Evolutionary conservation across 2,888 invertebrate genomes (phyloP).

Genomic region (Hypolimnas misippus): DNA sequence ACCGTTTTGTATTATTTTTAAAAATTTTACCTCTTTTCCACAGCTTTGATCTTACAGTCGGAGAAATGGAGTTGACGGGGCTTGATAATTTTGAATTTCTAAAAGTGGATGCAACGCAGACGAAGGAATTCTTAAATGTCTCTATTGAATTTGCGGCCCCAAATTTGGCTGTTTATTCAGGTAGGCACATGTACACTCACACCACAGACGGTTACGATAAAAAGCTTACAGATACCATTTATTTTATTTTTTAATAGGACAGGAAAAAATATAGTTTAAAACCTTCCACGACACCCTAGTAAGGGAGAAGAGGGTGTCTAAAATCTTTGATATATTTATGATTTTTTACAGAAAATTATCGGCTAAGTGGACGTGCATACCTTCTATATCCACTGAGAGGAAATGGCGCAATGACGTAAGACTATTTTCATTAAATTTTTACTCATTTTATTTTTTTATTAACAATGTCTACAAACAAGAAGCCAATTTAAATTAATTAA

Average conservation of each 20-base stretch:
- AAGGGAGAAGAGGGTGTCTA: no score
- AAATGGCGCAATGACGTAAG: slow-evolving; percentile 57
- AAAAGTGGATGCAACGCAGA: slow-evolving; percentile 43
- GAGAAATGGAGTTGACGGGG: slow-evolving; percentile 51
- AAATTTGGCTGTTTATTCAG: slow-evolving; percentile 47
- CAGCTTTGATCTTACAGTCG: slow-evolving; percentile 52
- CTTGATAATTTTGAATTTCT: slow-evolving; percentile 46
- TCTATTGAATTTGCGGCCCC: slow-evolving; percentile 48
- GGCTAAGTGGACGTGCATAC: slow-evolving; percentile 54
- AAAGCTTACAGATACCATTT: no score
- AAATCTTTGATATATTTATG: no score
- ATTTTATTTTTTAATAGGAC: no score
- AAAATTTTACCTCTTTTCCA: no score
- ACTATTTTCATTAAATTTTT: slow-evolving; percentile 14
- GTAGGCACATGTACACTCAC: slow-evolving; percentile 45
- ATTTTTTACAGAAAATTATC: slow-evolving; percentile 53
- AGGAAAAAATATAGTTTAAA: no score
- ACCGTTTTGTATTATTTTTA: no score
- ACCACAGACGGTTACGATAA: no score
- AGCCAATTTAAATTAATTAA: no score
- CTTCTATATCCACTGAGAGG: slow-evolving; percentile 53
- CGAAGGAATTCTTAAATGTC: slow-evolving; percentile 43
- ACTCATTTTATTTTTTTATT: no score
- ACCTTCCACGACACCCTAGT: no score
- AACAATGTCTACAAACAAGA: no score